Percentiles rank a stretch among this genome's conserved stretches.
These are phyloP conservation scores for Ligdia adustata DNA, from an alignment of 2,888 invertebrate genomes.

Conservation along the genomic window DNA sequence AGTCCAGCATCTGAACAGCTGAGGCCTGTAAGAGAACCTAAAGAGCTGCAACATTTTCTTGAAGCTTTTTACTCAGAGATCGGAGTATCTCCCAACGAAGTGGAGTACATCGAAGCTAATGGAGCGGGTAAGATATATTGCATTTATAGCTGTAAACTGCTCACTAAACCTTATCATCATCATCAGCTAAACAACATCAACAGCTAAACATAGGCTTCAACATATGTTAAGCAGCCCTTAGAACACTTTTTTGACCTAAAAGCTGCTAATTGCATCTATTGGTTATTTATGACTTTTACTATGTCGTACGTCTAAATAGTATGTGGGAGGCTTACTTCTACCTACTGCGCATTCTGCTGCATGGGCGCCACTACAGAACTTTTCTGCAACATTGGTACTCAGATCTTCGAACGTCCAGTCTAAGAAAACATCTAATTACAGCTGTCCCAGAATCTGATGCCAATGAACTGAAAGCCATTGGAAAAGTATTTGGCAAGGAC, in stretches of 20 bases:
- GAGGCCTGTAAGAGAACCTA: conserved; percentile 37
- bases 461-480: conserved; percentile 84
- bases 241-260: no score
- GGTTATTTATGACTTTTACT: no score
- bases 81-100: conserved; percentile 84
- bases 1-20: conserved; percentile 30
- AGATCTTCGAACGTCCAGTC: not conserved
- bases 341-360: no score
- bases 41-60: conserved; percentile 70
- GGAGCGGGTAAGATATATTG: conserved; percentile 86
- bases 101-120: conserved; percentile 92
- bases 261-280: not conserved
- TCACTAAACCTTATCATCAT: no score
- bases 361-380: no score
- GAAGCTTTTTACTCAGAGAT: conserved; percentile 84
- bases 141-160: no score
- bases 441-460: conserved; percentile 84
- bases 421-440: conserved; percentile 22
- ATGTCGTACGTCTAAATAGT: no score
- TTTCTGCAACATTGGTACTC: no score
- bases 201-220: no score
- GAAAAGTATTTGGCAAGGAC: conserved; percentile 75
- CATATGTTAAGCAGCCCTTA: no score
- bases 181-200: no score
- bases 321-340: no score